Evolutionary conservation across 2,113 vertebrate genomes (phyloP).

Genomic region (Pagrus major): DNA sequence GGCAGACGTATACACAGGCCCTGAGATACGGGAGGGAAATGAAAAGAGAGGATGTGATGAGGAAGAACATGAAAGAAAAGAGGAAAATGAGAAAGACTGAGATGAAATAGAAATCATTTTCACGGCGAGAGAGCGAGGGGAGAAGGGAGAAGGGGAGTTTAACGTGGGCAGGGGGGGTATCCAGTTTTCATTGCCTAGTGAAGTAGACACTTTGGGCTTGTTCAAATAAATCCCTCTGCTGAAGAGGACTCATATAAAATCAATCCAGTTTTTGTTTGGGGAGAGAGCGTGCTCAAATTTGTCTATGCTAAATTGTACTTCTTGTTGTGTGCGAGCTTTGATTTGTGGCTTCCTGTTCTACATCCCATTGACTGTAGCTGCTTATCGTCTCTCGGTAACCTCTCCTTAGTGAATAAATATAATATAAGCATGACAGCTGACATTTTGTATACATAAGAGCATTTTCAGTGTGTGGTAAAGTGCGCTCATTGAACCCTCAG

Average conservation of each 20-base stretch:
- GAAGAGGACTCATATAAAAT: slow-evolving; percentile 69
- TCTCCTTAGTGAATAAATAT: slow-evolving; percentile 13
- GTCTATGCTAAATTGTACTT: slow-evolving; percentile 48
- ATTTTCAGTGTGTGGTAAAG: not conserved
- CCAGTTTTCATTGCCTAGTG: slow-evolving; percentile 61
- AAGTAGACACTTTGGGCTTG: slow-evolving; percentile 68
- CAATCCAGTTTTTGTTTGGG: slow-evolving; percentile 70
- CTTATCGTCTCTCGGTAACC: slow-evolving; percentile 21
- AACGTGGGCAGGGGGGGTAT: slow-evolving; percentile 33
- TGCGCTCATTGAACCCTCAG: not conserved
- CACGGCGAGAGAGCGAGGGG: slow-evolving; percentile 20
- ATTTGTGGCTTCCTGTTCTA: slow-evolving; percentile 16
- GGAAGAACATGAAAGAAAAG: slow-evolving; percentile 57
- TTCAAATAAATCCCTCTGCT: slow-evolving; percentile 66
- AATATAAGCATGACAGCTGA: not conserved
- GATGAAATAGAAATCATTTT: slow-evolving; percentile 43
- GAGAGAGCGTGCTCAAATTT: slow-evolving; percentile 49
- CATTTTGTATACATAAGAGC: slow-evolving; percentile 11
- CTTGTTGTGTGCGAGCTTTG: slow-evolving; percentile 23
- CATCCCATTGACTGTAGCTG: slow-evolving; percentile 18
- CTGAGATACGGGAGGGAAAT: slow-evolving; percentile 29
- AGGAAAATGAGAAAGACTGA: slow-evolving; percentile 57
- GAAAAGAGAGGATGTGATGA: slow-evolving; percentile 26
- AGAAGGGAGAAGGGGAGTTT: slow-evolving; percentile 17
- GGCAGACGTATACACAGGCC: slow-evolving; percentile 26